A percentile compares a stretch with the other conserved stretches of the same genome.
Conservation (phyloP, 2,888 invertebrate species). For the Drosophila conformis region DNA sequence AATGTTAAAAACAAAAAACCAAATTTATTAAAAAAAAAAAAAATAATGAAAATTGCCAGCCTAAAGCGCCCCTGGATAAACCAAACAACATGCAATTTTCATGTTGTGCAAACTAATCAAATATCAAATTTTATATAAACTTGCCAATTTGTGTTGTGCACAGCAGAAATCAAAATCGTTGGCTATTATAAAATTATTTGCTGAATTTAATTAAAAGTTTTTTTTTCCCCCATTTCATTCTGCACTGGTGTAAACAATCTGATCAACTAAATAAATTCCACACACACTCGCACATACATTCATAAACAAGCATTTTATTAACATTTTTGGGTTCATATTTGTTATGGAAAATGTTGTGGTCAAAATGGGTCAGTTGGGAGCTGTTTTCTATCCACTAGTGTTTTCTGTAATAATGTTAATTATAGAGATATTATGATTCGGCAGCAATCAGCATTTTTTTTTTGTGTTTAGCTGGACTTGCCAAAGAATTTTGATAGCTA, state of each 20-base stretch:
- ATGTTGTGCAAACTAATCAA: constrained; percentile 69
- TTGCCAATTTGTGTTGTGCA: constrained; percentile 15
- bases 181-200: constrained; percentile 60
- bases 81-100: constrained; percentile 57
- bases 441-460: not conserved
- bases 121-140: constrained; percentile 53
- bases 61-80: constrained; percentile 38
- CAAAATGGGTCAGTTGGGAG: constrained; percentile 4
- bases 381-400: constrained; percentile 41
- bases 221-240: constrained; percentile 54
- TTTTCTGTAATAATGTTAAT: constrained; percentile 54
- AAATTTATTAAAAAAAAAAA: constrained; percentile 11
- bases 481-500: not conserved
- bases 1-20: constrained; percentile 17
- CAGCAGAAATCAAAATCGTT: constrained; percentile 57
- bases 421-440: constrained; percentile 30
- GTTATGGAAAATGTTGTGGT: constrained; percentile 13
- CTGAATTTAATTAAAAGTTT: constrained; percentile 69
- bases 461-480: not conserved
- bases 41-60: constrained; percentile 2
- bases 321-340: constrained; percentile 11
- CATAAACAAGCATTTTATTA: not conserved
- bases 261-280: constrained; percentile 26
- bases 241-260: constrained; percentile 32
- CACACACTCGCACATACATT: not conserved